phyloP scores from a whole-genome alignment of 2,797 vertebrate genomes.

The Anableps anableps region DNA sequence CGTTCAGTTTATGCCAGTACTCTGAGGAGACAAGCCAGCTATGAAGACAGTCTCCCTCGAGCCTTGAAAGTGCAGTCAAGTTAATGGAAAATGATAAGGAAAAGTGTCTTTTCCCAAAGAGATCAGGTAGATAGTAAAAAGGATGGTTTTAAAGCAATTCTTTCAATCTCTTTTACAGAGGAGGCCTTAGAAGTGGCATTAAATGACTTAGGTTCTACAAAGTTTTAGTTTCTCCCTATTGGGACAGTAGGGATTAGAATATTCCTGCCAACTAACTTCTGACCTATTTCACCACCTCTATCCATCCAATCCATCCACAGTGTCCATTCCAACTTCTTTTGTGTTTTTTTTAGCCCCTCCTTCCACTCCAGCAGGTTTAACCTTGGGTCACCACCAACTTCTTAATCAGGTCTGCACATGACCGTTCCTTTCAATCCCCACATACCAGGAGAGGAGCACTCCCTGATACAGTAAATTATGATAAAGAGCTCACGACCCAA shows the following conservation, averaged over 20 bases:
- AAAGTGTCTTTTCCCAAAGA: conserved; percentile 58
- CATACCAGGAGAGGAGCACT: conserved; percentile 78
- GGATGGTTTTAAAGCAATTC: conserved; percentile 50
- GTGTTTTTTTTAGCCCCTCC: conserved; percentile 37
- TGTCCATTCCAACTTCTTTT: conserved; percentile 44
- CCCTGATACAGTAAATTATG: conserved; percentile 79
- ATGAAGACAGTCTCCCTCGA: conserved; percentile 70
- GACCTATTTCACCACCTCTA: conserved; percentile 65
- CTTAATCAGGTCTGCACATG: conserved; percentile 82
- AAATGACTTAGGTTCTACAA: conserved; percentile 41
- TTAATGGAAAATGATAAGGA: conserved; percentile 70
- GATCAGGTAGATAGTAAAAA: conserved; percentile 48
- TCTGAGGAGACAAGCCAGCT: conserved; percentile 71
- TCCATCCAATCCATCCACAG: conserved; percentile 32
- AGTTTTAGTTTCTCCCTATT: conserved; percentile 52
- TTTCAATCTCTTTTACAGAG: conserved; percentile 16
- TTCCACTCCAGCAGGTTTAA: conserved; percentile 70
- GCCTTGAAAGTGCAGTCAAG: conserved; percentile 54
- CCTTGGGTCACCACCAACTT: conserved; percentile 73
- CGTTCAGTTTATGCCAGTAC: conserved; percentile 56
- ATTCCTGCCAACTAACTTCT: conserved; percentile 43
- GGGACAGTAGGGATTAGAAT: conserved; percentile 25
- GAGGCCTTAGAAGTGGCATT: conserved; percentile 1
- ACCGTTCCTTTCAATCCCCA: conserved; percentile 73
- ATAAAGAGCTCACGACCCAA: conserved; percentile 77